Conservation (phyloP, 2,888 invertebrate genomes). For the Apamea sordens region DNA sequence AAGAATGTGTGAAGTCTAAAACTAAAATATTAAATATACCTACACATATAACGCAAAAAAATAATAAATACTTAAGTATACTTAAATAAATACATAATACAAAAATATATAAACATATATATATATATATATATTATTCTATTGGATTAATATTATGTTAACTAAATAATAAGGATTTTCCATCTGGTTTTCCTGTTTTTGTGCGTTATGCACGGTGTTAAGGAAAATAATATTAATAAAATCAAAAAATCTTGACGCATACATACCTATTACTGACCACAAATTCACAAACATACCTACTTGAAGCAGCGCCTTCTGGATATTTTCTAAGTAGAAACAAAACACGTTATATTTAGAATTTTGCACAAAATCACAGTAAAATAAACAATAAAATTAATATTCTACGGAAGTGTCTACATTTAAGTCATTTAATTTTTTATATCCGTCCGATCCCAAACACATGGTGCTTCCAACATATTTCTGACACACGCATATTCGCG, state of each 20-base stretch:
- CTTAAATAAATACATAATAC: too few species aligned
- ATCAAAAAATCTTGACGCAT: neutral
- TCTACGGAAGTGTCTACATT: neutral
- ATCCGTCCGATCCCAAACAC: conserved; percentile 18
- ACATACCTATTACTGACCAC: neutral
- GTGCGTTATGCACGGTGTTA: neutral
- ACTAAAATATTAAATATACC: too few species aligned
- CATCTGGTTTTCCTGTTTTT: conserved; percentile 37
- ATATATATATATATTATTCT: too few species aligned
- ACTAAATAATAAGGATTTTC: conserved; percentile 11
- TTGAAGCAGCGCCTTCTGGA: neutral
- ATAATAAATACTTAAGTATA: too few species aligned
- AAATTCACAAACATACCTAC: neutral
- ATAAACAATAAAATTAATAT: conserved; percentile 1
- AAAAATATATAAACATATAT: too few species aligned
- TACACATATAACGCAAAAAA: too few species aligned
- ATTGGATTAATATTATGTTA: conserved; percentile 14
- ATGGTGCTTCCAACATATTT: conserved; percentile 36
- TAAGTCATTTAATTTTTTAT: neutral
- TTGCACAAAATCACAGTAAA: neutral
- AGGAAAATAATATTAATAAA: conserved; percentile 11
- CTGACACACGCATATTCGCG: conserved; percentile 15
- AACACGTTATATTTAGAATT: neutral
- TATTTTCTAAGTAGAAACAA: neutral
- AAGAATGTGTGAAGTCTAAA: too few species aligned